A percentile compares a stretch with the other conserved stretches of the same genome.
Evolutionary conservation across 2,113 vertebrate genomes (phyloP).

Genomic region (Ophthalmolycus amberensis): DNA sequence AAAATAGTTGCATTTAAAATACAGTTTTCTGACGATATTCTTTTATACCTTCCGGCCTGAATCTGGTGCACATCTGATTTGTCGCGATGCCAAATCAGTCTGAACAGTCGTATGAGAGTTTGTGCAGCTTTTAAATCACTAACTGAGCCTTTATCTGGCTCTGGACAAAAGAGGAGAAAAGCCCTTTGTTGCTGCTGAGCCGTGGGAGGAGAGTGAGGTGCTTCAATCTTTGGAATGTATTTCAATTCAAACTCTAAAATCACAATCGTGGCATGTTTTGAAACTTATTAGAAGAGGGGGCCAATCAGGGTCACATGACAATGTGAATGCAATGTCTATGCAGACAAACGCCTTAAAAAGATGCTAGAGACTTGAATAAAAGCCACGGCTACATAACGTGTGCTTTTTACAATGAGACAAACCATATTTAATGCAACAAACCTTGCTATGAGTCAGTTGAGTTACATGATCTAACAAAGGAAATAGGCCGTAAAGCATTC

Average conservation of each 20-base stretch:
- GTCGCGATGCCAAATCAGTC: neutral
- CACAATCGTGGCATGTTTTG: neutral
- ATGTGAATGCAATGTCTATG: neutral
- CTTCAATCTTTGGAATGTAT: neutral
- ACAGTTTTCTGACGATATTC: neutral
- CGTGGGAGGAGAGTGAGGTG: neutral
- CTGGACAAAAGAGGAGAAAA: neutral
- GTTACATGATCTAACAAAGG: neutral
- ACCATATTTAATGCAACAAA: neutral
- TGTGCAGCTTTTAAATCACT: neutral
- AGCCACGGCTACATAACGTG: neutral
- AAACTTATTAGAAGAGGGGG: neutral
- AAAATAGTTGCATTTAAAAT: neutral
- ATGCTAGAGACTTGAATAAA: neutral
- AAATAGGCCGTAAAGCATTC: neutral
- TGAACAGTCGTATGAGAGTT: conserved; percentile 6
- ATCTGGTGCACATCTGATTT: neutral
- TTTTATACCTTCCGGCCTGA: neutral
- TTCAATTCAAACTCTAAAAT: conserved; percentile 16
- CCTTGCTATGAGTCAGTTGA: neutral
- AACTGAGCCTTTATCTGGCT: neutral
- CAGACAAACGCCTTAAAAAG: neutral
- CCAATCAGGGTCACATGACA: neutral
- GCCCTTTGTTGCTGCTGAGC: neutral
- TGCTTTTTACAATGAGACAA: neutral